Evolutionary conservation across 2,888 invertebrate species (phyloP).

Genomic region (Thymelicus sylvestris): DNA sequence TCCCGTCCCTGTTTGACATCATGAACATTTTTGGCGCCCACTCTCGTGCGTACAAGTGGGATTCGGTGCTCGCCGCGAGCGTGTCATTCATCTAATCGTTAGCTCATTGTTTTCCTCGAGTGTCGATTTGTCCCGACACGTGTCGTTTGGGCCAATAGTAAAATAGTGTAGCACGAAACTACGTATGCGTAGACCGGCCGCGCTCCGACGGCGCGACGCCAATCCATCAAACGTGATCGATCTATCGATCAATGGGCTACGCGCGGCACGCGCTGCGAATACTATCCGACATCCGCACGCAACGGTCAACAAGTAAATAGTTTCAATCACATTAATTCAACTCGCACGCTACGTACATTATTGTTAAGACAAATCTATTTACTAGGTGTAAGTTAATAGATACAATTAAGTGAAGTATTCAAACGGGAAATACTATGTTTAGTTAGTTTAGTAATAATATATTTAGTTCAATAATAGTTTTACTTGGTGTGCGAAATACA

Average conservation of each 20-base stretch:
- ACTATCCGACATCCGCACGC: constrained; percentile 14
- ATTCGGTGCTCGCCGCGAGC: constrained; percentile 63
- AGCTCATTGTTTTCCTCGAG: constrained; percentile 78
- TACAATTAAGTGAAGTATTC: neutral
- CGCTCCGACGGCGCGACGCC: constrained; percentile 69
- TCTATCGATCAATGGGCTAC: constrained; percentile 73
- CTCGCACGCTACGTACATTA: neutral
- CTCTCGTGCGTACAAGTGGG: constrained; percentile 73
- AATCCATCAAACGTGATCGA: constrained; percentile 78
- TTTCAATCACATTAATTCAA: neutral
- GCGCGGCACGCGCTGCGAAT: constrained; percentile 50
- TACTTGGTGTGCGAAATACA: too few relatives aligned
- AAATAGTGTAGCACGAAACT: constrained; percentile 57
- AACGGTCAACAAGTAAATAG: constrained; percentile 12
- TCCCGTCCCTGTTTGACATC: constrained; percentile 74
- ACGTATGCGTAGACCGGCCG: constrained; percentile 63
- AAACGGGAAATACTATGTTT: too few relatives aligned
- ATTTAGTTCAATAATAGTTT: too few relatives aligned
- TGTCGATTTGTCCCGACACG: constrained; percentile 73
- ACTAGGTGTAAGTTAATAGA: neutral
- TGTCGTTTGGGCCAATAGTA: constrained; percentile 71
- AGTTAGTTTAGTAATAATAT: too few relatives aligned
- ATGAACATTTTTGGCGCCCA: constrained; percentile 78
- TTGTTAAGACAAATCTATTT: neutral
- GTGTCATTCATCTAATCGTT: constrained; percentile 82